Percentiles rank a stretch among this genome's conserved stretches.
Conservation (phyloP, 2,888 invertebrate species). For the Volucella zonaria region DNA sequence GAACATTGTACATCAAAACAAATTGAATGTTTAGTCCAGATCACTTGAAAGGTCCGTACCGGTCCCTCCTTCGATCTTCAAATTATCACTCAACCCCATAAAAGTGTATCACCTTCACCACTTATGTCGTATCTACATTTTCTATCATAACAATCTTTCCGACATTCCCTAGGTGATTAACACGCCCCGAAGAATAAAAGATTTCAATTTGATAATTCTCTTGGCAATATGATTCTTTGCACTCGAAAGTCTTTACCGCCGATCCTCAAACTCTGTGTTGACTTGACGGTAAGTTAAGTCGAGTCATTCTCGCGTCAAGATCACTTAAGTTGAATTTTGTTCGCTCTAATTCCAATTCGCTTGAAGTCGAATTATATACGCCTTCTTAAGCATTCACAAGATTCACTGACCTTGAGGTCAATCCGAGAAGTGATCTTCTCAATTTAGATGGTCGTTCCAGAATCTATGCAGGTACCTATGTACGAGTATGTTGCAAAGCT, state of each 20-base stretch:
- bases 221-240: constrained; percentile 10
- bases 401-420: constrained; percentile 39
- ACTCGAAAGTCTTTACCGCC: neutral
- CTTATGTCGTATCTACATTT: constrained; percentile 25
- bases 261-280: constrained; percentile 21
- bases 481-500: neutral
- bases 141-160: constrained; percentile 24
- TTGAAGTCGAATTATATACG: constrained; percentile 18
- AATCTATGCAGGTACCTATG: neutral
- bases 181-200: constrained; percentile 15
- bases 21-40: too few relatives aligned
- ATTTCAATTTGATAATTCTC: constrained; percentile 17
- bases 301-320: constrained; percentile 16
- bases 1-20: too few relatives aligned
- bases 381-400: constrained; percentile 21
- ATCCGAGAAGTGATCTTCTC: neutral
- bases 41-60: neutral
- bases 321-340: constrained; percentile 5
- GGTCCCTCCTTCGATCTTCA: constrained; percentile 9
- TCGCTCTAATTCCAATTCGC: constrained; percentile 40
- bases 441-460: neutral
- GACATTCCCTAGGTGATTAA: constrained; percentile 15
- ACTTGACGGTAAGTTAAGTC: neutral
- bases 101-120: neutral
- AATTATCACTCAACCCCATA: neutral